A percentile compares a stretch with the other conserved stretches of the same genome.
Conservation (phyloP, 2,113 vertebrate genomes). For the Urocynchramus pylzowi region DNA sequence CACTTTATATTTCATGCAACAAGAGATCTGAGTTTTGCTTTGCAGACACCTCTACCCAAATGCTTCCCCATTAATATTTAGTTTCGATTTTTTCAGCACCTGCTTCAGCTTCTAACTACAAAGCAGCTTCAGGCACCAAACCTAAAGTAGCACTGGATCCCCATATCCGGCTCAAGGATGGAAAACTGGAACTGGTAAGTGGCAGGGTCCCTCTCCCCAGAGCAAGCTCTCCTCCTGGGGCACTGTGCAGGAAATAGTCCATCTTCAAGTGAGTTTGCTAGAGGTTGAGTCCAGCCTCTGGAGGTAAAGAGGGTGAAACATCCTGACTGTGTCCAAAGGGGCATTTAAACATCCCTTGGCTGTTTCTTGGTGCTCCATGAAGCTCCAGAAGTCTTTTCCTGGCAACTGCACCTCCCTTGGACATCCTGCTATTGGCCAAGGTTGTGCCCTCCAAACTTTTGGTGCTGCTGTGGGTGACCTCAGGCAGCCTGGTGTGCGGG, state of each 20-base stretch:
- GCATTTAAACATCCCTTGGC: neutral
- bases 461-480: neutral
- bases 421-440: neutral
- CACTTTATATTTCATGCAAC: neutral
- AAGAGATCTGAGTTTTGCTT: neutral
- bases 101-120: constrained; percentile 56
- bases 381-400: neutral
- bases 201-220: neutral
- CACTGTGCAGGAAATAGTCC: neutral
- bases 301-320: neutral
- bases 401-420: neutral
- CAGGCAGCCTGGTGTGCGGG: neutral
- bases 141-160: constrained; percentile 87
- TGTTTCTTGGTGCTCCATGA: neutral
- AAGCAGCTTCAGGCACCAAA: constrained; percentile 66
- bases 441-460: neutral
- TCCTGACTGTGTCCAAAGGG: neutral
- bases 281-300: neutral
- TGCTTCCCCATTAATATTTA: neutral
- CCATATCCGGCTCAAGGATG: constrained; percentile 83
- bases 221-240: neutral
- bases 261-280: neutral
- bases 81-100: constrained; percentile 65
- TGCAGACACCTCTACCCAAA: neutral
- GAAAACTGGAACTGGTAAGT: constrained; percentile 87